Conservation (phyloP, 1,140 invertebrate genomes). For the Aphaenogaster floridana region DNA sequence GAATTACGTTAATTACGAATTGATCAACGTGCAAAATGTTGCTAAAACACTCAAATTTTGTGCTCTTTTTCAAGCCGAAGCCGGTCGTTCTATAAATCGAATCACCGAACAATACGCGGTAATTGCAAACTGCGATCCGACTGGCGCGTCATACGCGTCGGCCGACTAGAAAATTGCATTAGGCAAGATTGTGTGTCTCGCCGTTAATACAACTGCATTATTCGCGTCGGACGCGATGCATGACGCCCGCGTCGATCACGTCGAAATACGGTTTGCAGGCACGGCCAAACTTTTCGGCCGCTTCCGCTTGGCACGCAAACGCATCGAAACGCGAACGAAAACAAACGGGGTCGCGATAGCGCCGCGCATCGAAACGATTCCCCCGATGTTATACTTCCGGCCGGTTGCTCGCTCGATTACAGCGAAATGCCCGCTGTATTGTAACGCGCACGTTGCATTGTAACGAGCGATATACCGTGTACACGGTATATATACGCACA, state of each 20-base stretch:
- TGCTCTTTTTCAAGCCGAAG: neutral
- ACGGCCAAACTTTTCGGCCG: slow-evolving; percentile 7
- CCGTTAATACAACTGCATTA: slow-evolving; percentile 22
- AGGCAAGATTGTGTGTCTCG: slow-evolving; percentile 15
- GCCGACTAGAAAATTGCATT: slow-evolving; percentile 42
- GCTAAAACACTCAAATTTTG: neutral
- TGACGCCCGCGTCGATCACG: slow-evolving; percentile 21
- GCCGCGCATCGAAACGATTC: slow-evolving; percentile 18
- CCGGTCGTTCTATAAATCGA: slow-evolving; percentile 13
- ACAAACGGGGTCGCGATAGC: slow-evolving; percentile 5
- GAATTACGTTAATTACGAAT: neutral
- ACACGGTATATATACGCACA: neutral
- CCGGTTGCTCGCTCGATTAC: slow-evolving; percentile 18
- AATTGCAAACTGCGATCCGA: slow-evolving; percentile 23
- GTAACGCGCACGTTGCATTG: slow-evolving; percentile 28
- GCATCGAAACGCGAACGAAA: neutral
- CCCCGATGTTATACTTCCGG: slow-evolving; percentile 17
- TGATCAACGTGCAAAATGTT: neutral
- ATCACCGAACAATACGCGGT: neutral
- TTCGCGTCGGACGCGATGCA: neutral
- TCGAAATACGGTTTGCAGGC: slow-evolving; percentile 16
- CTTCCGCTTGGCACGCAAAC: slow-evolving; percentile 1
- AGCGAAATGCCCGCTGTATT: slow-evolving; percentile 13
- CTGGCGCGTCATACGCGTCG: neutral
- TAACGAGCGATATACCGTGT: slow-evolving; percentile 2